Percentiles rank a stretch among this genome's conserved stretches.
These are phyloP conservation scores for Morpho helenor DNA, from an alignment of 2,888 invertebrate genomes.

Conservation along the genomic window DNA sequence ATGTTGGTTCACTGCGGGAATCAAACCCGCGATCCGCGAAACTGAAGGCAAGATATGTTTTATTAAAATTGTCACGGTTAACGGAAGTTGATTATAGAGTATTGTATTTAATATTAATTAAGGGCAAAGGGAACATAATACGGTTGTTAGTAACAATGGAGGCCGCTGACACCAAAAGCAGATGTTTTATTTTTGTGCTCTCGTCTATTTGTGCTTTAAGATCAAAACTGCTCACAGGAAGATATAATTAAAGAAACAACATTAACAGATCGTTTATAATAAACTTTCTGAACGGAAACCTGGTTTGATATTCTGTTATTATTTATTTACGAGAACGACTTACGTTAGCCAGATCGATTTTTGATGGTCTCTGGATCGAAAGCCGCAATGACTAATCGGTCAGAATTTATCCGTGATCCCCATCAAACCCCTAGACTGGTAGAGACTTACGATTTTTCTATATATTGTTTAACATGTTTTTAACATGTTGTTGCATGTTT, in stretches of 20 bases:
- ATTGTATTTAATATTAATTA: slow-evolving; percentile 1
- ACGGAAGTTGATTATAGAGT: no score
- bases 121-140: slow-evolving; percentile 15
- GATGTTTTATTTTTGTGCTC: slow-evolving; percentile 61
- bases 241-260: slow-evolving; percentile 65
- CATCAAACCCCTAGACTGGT: no score
- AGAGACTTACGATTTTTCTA: no score
- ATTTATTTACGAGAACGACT: slow-evolving; percentile 37
- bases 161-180: slow-evolving; percentile 50
- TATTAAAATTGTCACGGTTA: no score
- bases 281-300: slow-evolving; percentile 51
- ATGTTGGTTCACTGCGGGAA: no score
- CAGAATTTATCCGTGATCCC: no score
- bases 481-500: no score
- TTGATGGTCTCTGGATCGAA: background rate
- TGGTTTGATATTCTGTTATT: slow-evolving; percentile 45
- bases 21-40: no score
- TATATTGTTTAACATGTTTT: no score
- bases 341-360: background rate
- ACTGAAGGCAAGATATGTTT: no score
- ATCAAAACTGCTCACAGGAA: slow-evolving; percentile 56
- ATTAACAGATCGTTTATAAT: slow-evolving; percentile 61
- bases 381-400: no score
- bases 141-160: slow-evolving; percentile 13
- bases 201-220: slow-evolving; percentile 52